These are phyloP conservation scores for Tetranychus piercei DNA, from an alignment of 2,888 invertebrate genomes.

Conservation along the genomic window DNA sequence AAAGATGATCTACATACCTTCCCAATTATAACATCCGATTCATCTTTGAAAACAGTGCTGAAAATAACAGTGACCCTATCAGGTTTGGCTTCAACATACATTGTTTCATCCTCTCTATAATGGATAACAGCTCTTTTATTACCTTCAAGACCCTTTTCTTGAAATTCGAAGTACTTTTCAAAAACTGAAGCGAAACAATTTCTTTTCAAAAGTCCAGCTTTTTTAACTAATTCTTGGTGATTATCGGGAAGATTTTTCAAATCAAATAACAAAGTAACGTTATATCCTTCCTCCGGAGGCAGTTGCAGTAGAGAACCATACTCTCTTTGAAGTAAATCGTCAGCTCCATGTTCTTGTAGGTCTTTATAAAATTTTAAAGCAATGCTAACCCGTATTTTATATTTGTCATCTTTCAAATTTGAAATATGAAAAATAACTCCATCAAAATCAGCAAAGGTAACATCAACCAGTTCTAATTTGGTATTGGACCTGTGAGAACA, in stretches of 20 bases:
- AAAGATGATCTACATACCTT: slow-evolving; percentile 41
- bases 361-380: slow-evolving; percentile 95
- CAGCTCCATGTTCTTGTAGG: slow-evolving; percentile 92
- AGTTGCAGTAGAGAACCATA: slow-evolving; percentile 60
- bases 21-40: slow-evolving; percentile 93
- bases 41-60: slow-evolving; percentile 93
- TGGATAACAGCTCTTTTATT: slow-evolving; percentile 91
- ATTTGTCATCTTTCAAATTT: slow-evolving; percentile 85
- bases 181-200: slow-evolving; percentile 99
- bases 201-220: slow-evolving; percentile 79
- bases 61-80: slow-evolving; percentile 98
- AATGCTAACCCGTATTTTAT: slow-evolving; percentile 95
- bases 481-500: slow-evolving; percentile 45
- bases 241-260: slow-evolving; percentile 75
- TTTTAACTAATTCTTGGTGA: slow-evolving; percentile 77
- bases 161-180: slow-evolving; percentile 96
- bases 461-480: slow-evolving; percentile 86
- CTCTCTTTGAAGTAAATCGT: slow-evolving; percentile 76
- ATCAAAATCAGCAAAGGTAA: slow-evolving; percentile 90
- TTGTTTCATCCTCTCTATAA: slow-evolving; percentile 93
- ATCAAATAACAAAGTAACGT: slow-evolving; percentile 79
- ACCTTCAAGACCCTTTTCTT: slow-evolving; percentile 58
- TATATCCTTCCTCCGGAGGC: slow-evolving; percentile 80
- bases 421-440: slow-evolving; percentile 96
- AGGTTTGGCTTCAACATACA: slow-evolving; percentile 96